Evolutionary conservation across 2,888 invertebrate species (phyloP), one percentile per base, ranked within the genome.

Genomic region (Mythimna albipuncta): DNA sequence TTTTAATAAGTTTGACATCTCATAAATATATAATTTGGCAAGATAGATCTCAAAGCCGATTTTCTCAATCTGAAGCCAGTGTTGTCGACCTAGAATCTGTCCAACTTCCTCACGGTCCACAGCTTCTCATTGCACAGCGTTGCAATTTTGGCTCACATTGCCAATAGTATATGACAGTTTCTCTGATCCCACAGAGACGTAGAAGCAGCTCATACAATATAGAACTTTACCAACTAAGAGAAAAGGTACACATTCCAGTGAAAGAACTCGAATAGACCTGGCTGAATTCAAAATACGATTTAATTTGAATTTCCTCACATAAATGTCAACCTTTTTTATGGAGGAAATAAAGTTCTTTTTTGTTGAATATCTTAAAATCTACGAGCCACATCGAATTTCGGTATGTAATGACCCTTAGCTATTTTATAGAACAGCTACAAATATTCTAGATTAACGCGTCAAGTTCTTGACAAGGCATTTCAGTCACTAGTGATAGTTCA

Each of bases 401-500:
- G 16, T 47, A 47, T 6, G 16, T 6, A 19, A 47, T 16, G 6
- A 47, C 16, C 19, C 41, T 44, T 44, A 35, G 10, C 26, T 38
- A 19, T 16, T 64, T 64, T 58, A 55, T 32, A 58, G 13, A 55
- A 50, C 35, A 61, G 67, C 47, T 35, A 62, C 54, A 77, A 58
- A 75, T 81, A 69, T 68, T 57, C 47, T 65, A 57, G 57, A 81
- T 76, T 58, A 57, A 52, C 54, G 16, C 41, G 44, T 54, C 54
- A 63, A 41, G 41, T 26, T 77, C 64, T 82, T 78, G 77, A 64
- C 82, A 65, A 61, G 26, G 32, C 16, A 70, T 64, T 67, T 57
- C n/a, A 59, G 41, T 16, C 38, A 47, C n/a, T n/a, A 16, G 55
- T 21, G n/a, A 52, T 59, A 66, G 57, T 38, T 66, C 68, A 70